Conservation (phyloP, 1,140 invertebrate species). For the Archivesica marissinica region DNA sequence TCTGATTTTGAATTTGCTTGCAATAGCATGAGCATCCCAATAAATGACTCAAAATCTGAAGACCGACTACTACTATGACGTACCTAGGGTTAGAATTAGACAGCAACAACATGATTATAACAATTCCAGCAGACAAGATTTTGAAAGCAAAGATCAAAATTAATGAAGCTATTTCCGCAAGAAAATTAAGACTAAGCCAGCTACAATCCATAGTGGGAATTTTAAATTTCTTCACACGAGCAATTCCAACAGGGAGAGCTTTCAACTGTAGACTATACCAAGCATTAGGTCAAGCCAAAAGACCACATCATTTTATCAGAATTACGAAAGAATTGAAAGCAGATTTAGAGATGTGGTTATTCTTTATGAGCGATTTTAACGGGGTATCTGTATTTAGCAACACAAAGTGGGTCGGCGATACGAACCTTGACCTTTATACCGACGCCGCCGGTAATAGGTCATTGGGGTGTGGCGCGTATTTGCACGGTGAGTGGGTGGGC, state of each 20-base stretch:
- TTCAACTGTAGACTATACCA: not conserved
- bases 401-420: not conserved
- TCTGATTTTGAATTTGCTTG: not conserved
- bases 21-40: not conserved
- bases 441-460: not conserved
- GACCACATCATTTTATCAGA: not conserved
- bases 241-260: not conserved
- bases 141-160: not conserved
- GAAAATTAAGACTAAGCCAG: not conserved
- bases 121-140: not conserved
- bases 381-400: not conserved
- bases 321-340: not conserved
- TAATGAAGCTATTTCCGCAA: not conserved
- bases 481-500: not conserved
- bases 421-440: slow-evolving; percentile 5
- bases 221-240: not conserved
- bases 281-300: not conserved
- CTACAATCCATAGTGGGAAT: not conserved
- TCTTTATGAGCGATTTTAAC: not conserved
- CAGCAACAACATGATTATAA: not conserved
- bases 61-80: not conserved
- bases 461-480: slow-evolving; percentile 20
- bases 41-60: not conserved
- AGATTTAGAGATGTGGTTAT: not conserved
- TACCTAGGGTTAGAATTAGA: not conserved